A percentile compares a stretch with the other conserved stretches of the same genome.
phyloP scores from a whole-genome alignment of 1,140 invertebrate species.

The Drosophila carrolli region DNA sequence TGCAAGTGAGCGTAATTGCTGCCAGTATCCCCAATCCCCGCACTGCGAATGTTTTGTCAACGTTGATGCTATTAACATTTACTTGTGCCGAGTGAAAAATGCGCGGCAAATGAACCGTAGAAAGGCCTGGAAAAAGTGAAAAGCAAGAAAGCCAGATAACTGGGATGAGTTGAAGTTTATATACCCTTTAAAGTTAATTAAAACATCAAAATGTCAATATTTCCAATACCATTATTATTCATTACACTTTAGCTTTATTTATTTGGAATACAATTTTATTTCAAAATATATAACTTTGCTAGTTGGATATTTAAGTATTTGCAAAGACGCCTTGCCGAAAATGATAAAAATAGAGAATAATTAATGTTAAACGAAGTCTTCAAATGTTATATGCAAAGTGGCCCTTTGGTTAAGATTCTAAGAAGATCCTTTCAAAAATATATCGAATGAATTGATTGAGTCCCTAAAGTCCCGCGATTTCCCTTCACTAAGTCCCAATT shows the following conservation, averaged over 20 bases:
- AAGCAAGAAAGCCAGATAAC: background rate
- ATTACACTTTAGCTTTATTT: no score
- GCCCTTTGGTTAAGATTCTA: no score
- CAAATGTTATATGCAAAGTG: no score
- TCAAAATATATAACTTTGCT: no score
- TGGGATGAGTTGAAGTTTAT: no score
- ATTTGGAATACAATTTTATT: no score
- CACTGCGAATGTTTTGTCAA: conserved; percentile 45
- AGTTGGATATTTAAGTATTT: background rate
- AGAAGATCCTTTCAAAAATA: no score
- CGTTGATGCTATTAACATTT: conserved; percentile 55
- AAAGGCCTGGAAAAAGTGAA: background rate
- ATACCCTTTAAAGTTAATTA: background rate
- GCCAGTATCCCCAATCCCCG: conserved; percentile 19
- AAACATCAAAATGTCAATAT: no score
- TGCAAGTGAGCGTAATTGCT: conserved; percentile 69
- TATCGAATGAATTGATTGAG: no score
- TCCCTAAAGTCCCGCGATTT: background rate
- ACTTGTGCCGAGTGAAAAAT: conserved; percentile 36
- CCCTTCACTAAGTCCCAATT: background rate
- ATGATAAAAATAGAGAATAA: no score
- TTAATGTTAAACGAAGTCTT: no score
- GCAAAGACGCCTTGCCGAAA: background rate
- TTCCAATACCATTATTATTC: no score
- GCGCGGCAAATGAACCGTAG: conserved; percentile 33